phyloP scores from a whole-genome alignment of 2,888 invertebrate genomes.

The Eremobia ochroleuca region DNA sequence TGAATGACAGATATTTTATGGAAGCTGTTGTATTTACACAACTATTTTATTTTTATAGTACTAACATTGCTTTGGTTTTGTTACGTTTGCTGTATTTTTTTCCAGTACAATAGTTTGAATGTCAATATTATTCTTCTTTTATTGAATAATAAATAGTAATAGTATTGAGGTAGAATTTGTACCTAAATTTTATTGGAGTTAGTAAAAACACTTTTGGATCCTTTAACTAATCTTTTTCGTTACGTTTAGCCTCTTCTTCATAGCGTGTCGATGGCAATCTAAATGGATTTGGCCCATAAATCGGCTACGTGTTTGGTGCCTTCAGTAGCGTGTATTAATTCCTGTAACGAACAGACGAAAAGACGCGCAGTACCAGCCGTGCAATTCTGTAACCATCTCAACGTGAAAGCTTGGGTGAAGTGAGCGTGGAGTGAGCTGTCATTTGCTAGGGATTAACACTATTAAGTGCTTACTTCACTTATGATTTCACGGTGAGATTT shows the following conservation, averaged over 20 bases:
- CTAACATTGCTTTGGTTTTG: slow-evolving; percentile 16
- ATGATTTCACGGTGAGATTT: no score
- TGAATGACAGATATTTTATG: slow-evolving; percentile 27
- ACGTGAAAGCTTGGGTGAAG: no score
- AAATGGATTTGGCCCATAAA: background rate
- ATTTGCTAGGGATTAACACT: no score
- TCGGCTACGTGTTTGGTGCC: background rate
- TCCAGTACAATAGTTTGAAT: background rate
- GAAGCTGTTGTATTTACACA: slow-evolving; percentile 15
- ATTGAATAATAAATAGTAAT: background rate
- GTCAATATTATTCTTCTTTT: background rate
- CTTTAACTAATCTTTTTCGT: background rate
- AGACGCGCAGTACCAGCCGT: no score
- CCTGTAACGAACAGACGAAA: background rate
- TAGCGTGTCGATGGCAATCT: background rate
- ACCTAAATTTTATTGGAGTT: background rate
- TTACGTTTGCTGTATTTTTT: slow-evolving; percentile 12
- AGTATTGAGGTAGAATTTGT: background rate
- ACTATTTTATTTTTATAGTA: slow-evolving; percentile 8
- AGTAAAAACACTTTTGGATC: background rate
- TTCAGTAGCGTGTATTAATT: background rate
- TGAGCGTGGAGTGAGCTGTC: no score
- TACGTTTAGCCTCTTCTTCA: background rate
- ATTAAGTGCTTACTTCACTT: no score
- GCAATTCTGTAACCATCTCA: no score